Evolutionary conservation across 2,888 invertebrate species (phyloP).

Genomic region (Caenorhabditis sinica): DNA sequence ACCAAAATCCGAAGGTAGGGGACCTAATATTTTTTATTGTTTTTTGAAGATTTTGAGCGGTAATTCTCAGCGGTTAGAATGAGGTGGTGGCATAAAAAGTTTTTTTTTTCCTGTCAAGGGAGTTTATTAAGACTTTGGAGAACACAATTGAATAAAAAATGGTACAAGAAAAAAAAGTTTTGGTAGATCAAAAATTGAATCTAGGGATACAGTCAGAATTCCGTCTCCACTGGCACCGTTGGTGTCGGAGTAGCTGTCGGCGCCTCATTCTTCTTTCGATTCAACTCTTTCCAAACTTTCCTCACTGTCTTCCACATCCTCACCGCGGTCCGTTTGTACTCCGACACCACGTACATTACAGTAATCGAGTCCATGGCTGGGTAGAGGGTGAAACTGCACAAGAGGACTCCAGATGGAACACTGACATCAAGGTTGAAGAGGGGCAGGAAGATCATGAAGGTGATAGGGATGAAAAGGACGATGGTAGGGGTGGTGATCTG

Average conservation of each 20-base stretch:
- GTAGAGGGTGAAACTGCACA: constrained; percentile 29
- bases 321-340: neutral
- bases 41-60: no score
- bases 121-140: no score
- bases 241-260: neutral
- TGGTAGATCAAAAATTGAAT: no score
- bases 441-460: neutral
- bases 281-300: neutral
- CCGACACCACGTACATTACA: constrained; percentile 36
- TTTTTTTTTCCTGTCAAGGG: no score
- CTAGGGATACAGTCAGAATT: no score
- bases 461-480: constrained; percentile 6
- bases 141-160: no score
- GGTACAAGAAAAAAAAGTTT: no score
- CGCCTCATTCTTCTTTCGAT: neutral
- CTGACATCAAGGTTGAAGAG: constrained; percentile 21
- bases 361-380: constrained; percentile 19
- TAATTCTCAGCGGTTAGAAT: no score
- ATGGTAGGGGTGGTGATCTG: constrained; percentile 18
- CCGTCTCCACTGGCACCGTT: no score
- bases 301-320: neutral
- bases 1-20: no score
- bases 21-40: no score
- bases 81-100: no score
- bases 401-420: constrained; percentile 18